Evolutionary conservation across 2,888 invertebrate genomes (phyloP).

Genomic region (Chydorus sphaericus): DNA sequence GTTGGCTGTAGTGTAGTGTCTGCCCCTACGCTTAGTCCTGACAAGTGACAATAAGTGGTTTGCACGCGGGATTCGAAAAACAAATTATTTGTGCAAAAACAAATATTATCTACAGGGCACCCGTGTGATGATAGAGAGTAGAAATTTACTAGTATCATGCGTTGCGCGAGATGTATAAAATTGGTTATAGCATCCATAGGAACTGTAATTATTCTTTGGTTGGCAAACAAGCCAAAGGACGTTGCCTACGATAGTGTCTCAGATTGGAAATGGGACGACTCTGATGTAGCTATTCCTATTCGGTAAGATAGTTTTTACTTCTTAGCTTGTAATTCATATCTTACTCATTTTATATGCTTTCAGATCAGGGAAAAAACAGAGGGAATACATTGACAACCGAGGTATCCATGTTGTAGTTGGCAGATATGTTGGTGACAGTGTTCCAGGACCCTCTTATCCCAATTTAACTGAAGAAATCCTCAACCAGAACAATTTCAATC

Average conservation of each 20-base stretch:
- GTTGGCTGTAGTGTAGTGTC: no score
- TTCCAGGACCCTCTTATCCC: conserved; percentile 33
- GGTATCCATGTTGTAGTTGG: conserved; percentile 77
- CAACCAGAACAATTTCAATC: conserved; percentile 62
- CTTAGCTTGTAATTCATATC: no score
- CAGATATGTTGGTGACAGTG: conserved; percentile 67
- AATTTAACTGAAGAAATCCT: conserved; percentile 62
- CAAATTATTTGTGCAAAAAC: no score
- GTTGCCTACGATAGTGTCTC: neutral
- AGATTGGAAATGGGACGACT: neutral
- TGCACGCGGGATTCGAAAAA: no score
- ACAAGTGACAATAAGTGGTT: no score
- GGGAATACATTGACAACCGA: conserved; percentile 51
- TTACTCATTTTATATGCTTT: neutral
- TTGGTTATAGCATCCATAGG: neutral
- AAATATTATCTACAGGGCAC: no score
- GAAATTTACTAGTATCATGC: no score
- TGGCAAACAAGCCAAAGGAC: neutral
- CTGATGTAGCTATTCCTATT: conserved; percentile 1
- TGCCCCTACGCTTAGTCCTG: no score
- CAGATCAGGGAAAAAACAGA: conserved; percentile 30
- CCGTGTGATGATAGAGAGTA: no score
- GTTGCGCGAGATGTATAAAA: neutral
- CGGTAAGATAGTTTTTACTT: neutral
- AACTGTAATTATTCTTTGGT: neutral